Percentiles rank a stretch among this genome's conserved stretches.
phyloP scores from a whole-genome alignment of 2,888 invertebrate genomes.

The Augiades crinisus region DNA sequence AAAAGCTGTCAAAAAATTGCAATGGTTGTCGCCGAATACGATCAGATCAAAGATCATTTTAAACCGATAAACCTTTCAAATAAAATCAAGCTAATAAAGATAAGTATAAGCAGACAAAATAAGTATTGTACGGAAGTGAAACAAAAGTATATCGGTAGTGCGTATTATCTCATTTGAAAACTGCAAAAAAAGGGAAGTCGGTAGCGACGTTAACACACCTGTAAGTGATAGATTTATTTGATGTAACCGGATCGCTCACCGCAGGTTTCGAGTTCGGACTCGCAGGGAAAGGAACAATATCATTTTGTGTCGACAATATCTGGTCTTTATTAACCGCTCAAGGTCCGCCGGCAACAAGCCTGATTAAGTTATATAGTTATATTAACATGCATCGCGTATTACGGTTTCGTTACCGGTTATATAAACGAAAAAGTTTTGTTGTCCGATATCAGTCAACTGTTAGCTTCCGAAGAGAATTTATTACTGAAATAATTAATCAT shows the following conservation, averaged over 20 bases:
- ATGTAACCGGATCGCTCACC: constrained; percentile 13
- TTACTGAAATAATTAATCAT: background rate
- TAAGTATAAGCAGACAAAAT: too few species aligned
- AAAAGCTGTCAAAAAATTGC: too few species aligned
- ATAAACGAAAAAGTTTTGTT: constrained; percentile 12
- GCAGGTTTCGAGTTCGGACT: constrained; percentile 17
- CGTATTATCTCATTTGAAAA: background rate
- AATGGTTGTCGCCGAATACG: too few species aligned
- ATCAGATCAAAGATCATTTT: too few species aligned
- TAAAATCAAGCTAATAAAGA: too few species aligned
- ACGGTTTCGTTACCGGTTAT: constrained; percentile 2
- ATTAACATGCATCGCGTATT: constrained; percentile 6
- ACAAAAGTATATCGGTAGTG: too few species aligned
- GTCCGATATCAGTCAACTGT: background rate
- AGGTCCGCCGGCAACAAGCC: background rate
- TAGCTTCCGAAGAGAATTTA: constrained; percentile 2
- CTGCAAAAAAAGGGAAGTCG: background rate
- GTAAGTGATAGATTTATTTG: constrained; percentile 6
- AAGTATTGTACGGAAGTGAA: too few species aligned
- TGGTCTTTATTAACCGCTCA: constrained; percentile 12
- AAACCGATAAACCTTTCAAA: too few species aligned
- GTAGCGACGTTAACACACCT: background rate
- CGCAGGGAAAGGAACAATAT: constrained; percentile 17
- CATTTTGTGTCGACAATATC: constrained; percentile 16
- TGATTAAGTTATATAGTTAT: constrained; percentile 3